Conservation (phyloP, 2,113 vertebrate species). For the Phaetusa simplex region DNA sequence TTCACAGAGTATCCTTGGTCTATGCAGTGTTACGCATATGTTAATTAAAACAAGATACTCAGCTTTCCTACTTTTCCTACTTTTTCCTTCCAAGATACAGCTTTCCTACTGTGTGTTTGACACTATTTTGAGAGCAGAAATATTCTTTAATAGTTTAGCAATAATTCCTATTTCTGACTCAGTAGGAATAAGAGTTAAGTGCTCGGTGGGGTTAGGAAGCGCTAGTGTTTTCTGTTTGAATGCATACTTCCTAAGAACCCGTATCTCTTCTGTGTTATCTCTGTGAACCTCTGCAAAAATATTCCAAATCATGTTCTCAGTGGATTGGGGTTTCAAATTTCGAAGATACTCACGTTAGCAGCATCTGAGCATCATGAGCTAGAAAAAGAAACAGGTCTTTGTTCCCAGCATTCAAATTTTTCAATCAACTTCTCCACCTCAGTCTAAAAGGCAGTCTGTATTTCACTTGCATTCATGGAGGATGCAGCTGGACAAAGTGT, state of each 20-base stretch:
- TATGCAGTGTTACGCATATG: not conserved
- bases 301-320: not conserved
- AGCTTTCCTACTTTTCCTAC: not conserved
- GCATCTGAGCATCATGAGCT: slow-evolving; percentile 51
- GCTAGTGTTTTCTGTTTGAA: not conserved
- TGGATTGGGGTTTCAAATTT: not conserved
- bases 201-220: not conserved
- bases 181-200: not conserved
- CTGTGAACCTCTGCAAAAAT: not conserved
- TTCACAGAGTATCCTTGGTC: not conserved
- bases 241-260: not conserved
- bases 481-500: not conserved
- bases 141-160: not conserved
- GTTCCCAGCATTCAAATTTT: not conserved
- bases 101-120: not conserved
- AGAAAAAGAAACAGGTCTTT: slow-evolving; percentile 37
- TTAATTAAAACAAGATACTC: not conserved
- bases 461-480: not conserved
- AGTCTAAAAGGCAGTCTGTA: not conserved
- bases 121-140: not conserved
- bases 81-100: too few relatives aligned
- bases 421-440: not conserved
- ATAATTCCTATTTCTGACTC: not conserved
- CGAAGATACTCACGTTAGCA: not conserved
- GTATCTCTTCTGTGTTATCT: not conserved